Percentiles rank a stretch among this genome's conserved stretches.
These are phyloP conservation scores for Dendrolimus pini DNA, from an alignment of 2,888 invertebrate genomes.

Conservation along the genomic window DNA sequence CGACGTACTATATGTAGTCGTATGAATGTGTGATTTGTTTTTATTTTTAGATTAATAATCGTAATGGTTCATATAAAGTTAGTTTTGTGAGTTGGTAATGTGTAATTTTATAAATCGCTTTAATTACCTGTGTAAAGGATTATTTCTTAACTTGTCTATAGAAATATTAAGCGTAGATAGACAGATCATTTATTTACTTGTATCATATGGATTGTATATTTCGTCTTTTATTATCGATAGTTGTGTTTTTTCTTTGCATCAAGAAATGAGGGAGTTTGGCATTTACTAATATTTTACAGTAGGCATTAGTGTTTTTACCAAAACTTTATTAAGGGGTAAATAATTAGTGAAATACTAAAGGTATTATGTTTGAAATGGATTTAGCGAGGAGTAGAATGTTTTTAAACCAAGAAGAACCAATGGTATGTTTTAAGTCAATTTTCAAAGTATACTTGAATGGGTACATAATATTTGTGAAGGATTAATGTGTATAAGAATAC, in stretches of 20 bases:
- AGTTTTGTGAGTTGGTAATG: slow-evolving; percentile 22
- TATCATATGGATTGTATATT: slow-evolving; percentile 63
- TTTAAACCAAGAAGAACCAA: background rate
- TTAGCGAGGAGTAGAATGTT: slow-evolving; percentile 1
- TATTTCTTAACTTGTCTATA: slow-evolving; percentile 1
- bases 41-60: slow-evolving; percentile 12
- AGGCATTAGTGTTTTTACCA: slow-evolving; percentile 68
- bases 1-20: slow-evolving; percentile 21
- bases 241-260: slow-evolving; percentile 33
- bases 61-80: slow-evolving; percentile 12
- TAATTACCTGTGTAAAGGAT: slow-evolving; percentile 17
- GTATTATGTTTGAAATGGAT: background rate
- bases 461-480: too few relatives aligned
- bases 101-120: slow-evolving; percentile 16
- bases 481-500: background rate
- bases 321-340: slow-evolving; percentile 51
- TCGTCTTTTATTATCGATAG: slow-evolving; percentile 39
- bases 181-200: slow-evolving; percentile 27
- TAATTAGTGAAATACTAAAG: slow-evolving; percentile 26
- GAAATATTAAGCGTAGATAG: slow-evolving; percentile 18
- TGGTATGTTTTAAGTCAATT: background rate
- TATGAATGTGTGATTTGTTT: slow-evolving; percentile 15
- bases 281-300: slow-evolving; percentile 74
- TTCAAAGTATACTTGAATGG: background rate
- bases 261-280: slow-evolving; percentile 59